Base-by-base conservation (phyloP, 1,140 invertebrate genomes). In the Cydia strobilella region DNA sequence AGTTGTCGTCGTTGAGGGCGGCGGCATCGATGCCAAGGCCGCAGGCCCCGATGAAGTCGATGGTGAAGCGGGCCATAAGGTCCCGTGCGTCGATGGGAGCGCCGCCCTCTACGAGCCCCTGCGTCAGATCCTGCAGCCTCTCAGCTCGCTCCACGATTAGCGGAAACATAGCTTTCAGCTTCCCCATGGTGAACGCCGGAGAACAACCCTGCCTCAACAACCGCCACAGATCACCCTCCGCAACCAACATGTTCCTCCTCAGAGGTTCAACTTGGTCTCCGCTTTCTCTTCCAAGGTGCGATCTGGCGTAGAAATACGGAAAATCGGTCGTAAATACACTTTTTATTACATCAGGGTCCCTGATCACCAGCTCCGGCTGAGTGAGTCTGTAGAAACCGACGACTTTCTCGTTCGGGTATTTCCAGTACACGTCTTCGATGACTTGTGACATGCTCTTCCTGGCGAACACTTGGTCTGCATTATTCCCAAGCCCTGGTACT, bases 11-110 rank as follows among this genome's bases (percentile, higher is more conserved):
- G 48, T 88, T 77, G 13, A 95, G 74, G 20, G 91, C 84, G 71
- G 94, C 92, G 72, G 88, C 88, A 54, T 94, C 84, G 9, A 95
- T 80, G 2, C 94, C 95, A 84, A 95, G 95, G 9, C 93, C 94
- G 72, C 90, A 93, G 0, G 90, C 90, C 0, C 92, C 94, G 74
- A 94, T 74, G 31, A 74, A 74, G 25, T 91, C 89, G 4, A 82
- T 83, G 0, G 85, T 86, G 51, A 83, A 91, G 35, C 84, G 84
- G 0, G 82, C 75, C 9, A 85, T 62, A 15, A 87, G 1, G 39
- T 84, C 80, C 20, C 75, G 62, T 15, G 75, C 74, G 12, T 83
- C 80, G 25, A 83, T 54, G 3, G 75, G 12, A 10, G 76, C 35
- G 23, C n/a, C 45, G 10, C 51, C 48, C 2, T n/a, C 45, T 1